These are phyloP conservation scores for Cheilosia vulpina DNA, from an alignment of 2,888 invertebrate species.

Conservation along the genomic window DNA sequence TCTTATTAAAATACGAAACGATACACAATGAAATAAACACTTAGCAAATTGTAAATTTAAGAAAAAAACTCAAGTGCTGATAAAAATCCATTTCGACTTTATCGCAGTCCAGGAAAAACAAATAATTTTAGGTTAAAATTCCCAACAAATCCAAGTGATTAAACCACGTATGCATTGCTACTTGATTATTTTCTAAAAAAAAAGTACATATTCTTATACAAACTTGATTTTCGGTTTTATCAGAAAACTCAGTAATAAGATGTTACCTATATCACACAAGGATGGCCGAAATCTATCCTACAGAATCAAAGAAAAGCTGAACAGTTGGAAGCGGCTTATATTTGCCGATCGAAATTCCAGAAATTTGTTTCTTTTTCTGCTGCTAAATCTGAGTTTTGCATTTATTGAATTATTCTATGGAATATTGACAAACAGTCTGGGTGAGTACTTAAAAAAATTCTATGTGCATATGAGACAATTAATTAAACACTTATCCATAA, in stretches of 20 bases:
- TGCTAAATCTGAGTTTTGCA: constrained; percentile 97
- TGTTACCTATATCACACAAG: constrained; percentile 88
- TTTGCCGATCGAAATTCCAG: constrained; percentile 96
- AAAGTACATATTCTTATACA: constrained; percentile 7
- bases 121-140: constrained; percentile 56
- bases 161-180: constrained; percentile 81
- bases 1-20: constrained; percentile 24
- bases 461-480: background rate
- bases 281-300: constrained; percentile 87
- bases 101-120: constrained; percentile 43
- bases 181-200: constrained; percentile 38
- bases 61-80: background rate
- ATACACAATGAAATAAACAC: constrained; percentile 56
- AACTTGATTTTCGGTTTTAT: constrained; percentile 18
- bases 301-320: constrained; percentile 89
- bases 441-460: constrained; percentile 82
- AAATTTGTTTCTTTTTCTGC: constrained; percentile 95
- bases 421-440: constrained; percentile 94
- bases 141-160: constrained; percentile 75
- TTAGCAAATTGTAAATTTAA: background rate
- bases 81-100: constrained; percentile 7
- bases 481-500: background rate
- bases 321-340: constrained; percentile 92
- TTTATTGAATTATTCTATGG: constrained; percentile 98
- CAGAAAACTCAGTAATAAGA: constrained; percentile 62